phyloP scores from a whole-genome alignment of 2,113 vertebrate genomes.

The Prionailurus viverrinus region DNA sequence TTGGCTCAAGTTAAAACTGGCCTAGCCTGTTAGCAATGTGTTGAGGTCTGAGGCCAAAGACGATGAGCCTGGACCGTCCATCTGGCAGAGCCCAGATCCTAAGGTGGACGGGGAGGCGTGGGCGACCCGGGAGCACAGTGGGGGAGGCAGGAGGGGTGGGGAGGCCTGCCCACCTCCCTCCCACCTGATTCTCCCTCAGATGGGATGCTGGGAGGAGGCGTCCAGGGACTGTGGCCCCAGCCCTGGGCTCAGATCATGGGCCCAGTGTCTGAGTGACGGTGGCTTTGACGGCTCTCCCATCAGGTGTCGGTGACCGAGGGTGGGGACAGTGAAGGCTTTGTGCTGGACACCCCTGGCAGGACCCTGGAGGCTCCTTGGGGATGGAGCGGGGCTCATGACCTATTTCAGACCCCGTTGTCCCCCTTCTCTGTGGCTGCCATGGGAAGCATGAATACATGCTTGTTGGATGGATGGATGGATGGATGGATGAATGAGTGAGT shows the following conservation, averaged over 20 bases:
- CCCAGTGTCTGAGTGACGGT: not conserved
- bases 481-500: not conserved
- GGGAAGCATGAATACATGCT: not conserved
- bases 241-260: not conserved
- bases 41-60: conserved; percentile 50
- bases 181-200: not conserved
- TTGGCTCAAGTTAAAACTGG: conserved; percentile 69
- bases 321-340: not conserved
- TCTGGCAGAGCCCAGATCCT: conserved; percentile 5
- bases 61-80: conserved; percentile 24
- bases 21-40: conserved; percentile 10
- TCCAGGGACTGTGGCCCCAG: not conserved
- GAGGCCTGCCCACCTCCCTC: not conserved
- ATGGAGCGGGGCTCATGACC: not conserved
- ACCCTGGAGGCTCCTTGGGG: not conserved
- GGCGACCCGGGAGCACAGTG: not conserved
- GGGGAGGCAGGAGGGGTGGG: not conserved
- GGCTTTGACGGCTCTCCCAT: not conserved
- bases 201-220: not conserved
- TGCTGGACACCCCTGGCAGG: not conserved
- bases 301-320: not conserved
- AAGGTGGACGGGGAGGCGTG: conserved; percentile 23
- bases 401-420: not conserved
- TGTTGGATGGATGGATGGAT: conserved; percentile 23
- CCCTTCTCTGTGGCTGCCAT: not conserved